phyloP scores from a whole-genome alignment of 2,797 vertebrate species.

The Pantherophis alleghaniensis region DNA sequence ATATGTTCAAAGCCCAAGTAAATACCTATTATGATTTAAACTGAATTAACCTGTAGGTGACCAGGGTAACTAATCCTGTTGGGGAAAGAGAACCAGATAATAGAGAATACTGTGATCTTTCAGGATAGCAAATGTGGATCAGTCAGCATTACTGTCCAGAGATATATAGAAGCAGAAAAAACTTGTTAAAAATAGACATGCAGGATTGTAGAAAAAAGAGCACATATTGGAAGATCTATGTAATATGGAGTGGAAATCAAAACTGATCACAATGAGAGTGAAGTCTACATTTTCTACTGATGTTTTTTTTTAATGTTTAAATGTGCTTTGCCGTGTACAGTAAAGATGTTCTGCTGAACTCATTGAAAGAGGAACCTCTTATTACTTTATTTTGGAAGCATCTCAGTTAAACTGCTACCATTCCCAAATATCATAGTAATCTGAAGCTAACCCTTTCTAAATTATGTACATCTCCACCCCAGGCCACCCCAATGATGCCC shows the following conservation, averaged over 20 bases:
- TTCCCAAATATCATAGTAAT: constrained; percentile 31
- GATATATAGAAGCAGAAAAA: not conserved
- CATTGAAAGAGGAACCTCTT: rapidly evolving
- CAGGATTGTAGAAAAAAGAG: not conserved
- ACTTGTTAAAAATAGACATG: not conserved
- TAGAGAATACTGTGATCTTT: not conserved
- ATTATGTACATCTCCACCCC: not conserved
- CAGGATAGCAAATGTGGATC: not conserved
- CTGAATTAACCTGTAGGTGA: not conserved
- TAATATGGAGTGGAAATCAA: not conserved
- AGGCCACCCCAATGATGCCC: no score
- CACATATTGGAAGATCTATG: not conserved
- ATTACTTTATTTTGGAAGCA: not conserved
- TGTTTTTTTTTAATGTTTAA: not conserved
- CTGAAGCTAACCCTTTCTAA: constrained; percentile 27
- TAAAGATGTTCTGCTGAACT: constrained; percentile 3
- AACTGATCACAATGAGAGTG: not conserved
- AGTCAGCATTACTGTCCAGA: not conserved
- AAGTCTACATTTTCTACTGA: not conserved
- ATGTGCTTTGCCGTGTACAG: not conserved
- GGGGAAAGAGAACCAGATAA: not conserved
- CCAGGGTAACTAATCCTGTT: not conserved
- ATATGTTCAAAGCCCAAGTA: not conserved
- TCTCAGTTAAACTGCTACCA: constrained; percentile 14
- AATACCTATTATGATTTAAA: not conserved